These are phyloP conservation scores for Liparis tanakae DNA, from an alignment of 2,797 vertebrate genomes.

Conservation along the genomic window DNA sequence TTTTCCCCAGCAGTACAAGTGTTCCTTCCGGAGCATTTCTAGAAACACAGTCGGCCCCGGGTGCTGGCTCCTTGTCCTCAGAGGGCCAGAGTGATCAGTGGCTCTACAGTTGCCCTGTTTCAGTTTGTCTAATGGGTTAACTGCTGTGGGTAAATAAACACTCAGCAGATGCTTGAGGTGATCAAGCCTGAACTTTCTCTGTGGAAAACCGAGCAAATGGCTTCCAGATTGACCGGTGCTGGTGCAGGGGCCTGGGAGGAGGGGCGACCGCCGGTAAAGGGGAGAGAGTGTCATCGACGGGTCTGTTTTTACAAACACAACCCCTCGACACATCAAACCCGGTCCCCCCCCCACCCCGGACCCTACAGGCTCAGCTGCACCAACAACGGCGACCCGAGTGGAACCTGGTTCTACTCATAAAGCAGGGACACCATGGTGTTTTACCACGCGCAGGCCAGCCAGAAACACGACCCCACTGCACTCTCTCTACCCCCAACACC, in stretches of 20 bases:
- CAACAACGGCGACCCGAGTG: slow-evolving; percentile 68
- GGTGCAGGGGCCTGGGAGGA: slow-evolving; percentile 14
- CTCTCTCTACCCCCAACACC: slow-evolving; percentile 40
- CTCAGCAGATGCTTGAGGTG: slow-evolving; percentile 75
- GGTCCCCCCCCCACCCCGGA: slow-evolving; percentile 38
- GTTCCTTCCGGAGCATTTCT: not conserved
- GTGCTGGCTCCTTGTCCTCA: slow-evolving; percentile 23
- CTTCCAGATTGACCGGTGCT: slow-evolving; percentile 70
- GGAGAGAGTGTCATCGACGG: slow-evolving; percentile 68
- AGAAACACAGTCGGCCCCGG: not conserved
- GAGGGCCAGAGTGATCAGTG: slow-evolving; percentile 23
- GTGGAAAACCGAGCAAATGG: slow-evolving; percentile 71
- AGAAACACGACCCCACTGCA: slow-evolving; percentile 63
- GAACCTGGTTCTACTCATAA: slow-evolving; percentile 66
- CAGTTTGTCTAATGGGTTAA: slow-evolving; percentile 84
- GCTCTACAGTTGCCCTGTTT: slow-evolving; percentile 42
- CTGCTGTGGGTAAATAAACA: slow-evolving; percentile 89
- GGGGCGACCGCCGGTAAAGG: slow-evolving; percentile 20
- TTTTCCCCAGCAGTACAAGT: not conserved
- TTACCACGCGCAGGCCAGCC: slow-evolving; percentile 53
- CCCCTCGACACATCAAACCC: slow-evolving; percentile 64
- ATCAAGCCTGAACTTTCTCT: slow-evolving; percentile 67
- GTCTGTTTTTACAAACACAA: slow-evolving; percentile 72
- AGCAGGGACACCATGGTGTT: slow-evolving; percentile 63
- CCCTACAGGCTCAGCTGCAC: slow-evolving; percentile 72